Evolutionary conservation across 2,113 vertebrate genomes (phyloP).

Genomic region (Hirundichthys speculiger): DNA sequence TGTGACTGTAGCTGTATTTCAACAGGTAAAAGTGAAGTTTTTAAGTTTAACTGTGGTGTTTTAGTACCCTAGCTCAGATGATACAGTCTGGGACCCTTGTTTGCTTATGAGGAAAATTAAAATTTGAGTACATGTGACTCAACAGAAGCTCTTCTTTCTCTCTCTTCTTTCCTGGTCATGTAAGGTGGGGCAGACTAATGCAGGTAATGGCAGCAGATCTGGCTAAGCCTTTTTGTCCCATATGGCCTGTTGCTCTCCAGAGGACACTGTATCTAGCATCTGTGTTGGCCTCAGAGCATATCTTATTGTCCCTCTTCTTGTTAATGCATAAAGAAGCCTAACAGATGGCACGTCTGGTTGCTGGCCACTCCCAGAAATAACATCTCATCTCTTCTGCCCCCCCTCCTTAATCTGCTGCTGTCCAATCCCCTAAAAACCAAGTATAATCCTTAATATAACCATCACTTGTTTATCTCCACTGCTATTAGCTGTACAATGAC

Average conservation of each 20-base stretch:
- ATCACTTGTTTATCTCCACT: slow-evolving; percentile 19
- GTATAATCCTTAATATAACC: slow-evolving; percentile 40
- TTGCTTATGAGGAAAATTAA: too few relatives aligned
- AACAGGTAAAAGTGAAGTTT: too few relatives aligned
- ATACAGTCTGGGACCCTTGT: too few relatives aligned
- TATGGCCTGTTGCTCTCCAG: slow-evolving; percentile 40
- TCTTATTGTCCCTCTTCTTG: slow-evolving; percentile 50
- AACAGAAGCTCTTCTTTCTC: slow-evolving; percentile 8
- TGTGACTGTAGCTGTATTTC: too few relatives aligned
- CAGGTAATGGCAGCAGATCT: slow-evolving; percentile 44
- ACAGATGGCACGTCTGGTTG: slow-evolving; percentile 66
- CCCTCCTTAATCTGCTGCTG: slow-evolving; percentile 7
- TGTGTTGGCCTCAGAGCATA: slow-evolving; percentile 32
- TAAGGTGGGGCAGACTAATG: slow-evolving; percentile 23
- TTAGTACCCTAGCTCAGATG: too few relatives aligned
- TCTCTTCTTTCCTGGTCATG: neutral
- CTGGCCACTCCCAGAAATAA: slow-evolving; percentile 64
- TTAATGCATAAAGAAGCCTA: slow-evolving; percentile 31
- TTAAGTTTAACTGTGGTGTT: too few relatives aligned
- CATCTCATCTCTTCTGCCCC: slow-evolving; percentile 58
- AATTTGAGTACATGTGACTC: too few relatives aligned
- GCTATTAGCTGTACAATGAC: neutral
- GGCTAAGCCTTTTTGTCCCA: slow-evolving; percentile 56
- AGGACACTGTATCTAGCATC: slow-evolving; percentile 47
- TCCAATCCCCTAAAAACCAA: slow-evolving; percentile 44